Percentiles rank a stretch among this genome's conserved stretches.
These are phyloP conservation scores for Mormyrus lacerda DNA, from an alignment of 2,113 vertebrate species.

Conservation along the genomic window DNA sequence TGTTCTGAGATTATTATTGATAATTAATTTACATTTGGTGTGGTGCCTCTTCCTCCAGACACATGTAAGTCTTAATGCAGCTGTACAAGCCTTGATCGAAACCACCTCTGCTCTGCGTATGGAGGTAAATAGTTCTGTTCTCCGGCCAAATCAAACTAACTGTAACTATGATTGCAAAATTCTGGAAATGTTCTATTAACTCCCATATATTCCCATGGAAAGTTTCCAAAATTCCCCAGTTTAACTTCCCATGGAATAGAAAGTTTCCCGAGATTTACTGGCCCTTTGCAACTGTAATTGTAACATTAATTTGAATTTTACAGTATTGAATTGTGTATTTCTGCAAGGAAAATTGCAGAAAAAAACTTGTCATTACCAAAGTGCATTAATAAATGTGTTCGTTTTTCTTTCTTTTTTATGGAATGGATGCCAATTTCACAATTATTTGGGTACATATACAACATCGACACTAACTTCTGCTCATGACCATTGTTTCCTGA, in stretches of 20 bases:
- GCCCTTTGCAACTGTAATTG: background rate
- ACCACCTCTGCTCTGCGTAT: constrained; percentile 63
- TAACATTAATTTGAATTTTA: background rate
- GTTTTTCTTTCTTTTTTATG: background rate
- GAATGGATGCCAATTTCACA: background rate
- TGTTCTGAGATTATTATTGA: background rate
- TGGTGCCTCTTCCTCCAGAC: constrained; percentile 61
- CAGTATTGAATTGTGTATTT: background rate
- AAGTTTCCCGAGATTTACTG: too few relatives aligned
- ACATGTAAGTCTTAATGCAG: constrained; percentile 67
- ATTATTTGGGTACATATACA: background rate
- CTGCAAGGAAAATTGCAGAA: background rate
- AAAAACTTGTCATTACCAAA: background rate
- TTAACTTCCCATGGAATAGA: too few relatives aligned
- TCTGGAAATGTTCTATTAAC: too few relatives aligned
- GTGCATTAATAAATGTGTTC: background rate
- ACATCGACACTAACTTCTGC: background rate
- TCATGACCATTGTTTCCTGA: background rate
- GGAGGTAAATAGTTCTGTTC: constrained; percentile 65
- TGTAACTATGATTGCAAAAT: background rate
- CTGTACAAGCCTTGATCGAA: constrained; percentile 65
- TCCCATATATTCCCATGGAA: too few relatives aligned
- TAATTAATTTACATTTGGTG: constrained; percentile 23
- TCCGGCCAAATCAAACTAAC: background rate
- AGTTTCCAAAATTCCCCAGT: too few relatives aligned